Evolutionary conservation across 2,888 invertebrate genomes (phyloP), one percentile per base, ranked within the genome.

Genomic region (Tenthredo notha): DNA sequence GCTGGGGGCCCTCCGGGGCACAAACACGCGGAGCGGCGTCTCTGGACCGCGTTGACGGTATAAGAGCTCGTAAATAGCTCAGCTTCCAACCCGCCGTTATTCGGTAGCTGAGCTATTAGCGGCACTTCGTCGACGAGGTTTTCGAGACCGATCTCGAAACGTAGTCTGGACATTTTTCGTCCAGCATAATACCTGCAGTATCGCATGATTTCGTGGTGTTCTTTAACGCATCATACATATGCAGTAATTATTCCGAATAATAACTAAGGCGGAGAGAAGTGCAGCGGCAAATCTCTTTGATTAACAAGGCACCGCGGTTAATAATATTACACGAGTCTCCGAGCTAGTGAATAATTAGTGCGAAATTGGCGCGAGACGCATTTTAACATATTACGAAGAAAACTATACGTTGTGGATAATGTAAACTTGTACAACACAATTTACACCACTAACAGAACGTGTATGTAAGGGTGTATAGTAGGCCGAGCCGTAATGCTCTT

Each of bases 11-110:
- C 80, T 80, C 29, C 47, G 83, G 67, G 83, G 67, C 47, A 70
- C 15, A 40, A 80, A 67, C 67, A 50, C 43, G 83, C 61, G 58
- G 58, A 29, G 47, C 67, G 67, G 47, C 33, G 29, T 47, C 47
- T 83, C 29, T 37, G 80, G 61, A 12, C 29, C n/a, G 29, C 40
- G 58, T 61, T 80, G 80, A 80, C 61, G 80, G 61, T 80, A 65
- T 61, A 65, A 80, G 83, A 65, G 83, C 67, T 83, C 83, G 83
- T 80, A 80, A 80, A 80, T 80, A 83, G 83, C 67, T 83, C 67
- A 29, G 83, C 83, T 67, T 83, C 83, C 83, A 83, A 25, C 29
- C 29, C 67, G 37, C 40, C 58, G n/a, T 33, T 33, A 6, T 40
- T 25, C 80, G 47, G 80, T 61, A 80, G 80, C 80, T 18, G 37